These are phyloP conservation scores for Polydrusus pterygomalis DNA, from an alignment of 2,888 invertebrate genomes.

Conservation along the genomic window DNA sequence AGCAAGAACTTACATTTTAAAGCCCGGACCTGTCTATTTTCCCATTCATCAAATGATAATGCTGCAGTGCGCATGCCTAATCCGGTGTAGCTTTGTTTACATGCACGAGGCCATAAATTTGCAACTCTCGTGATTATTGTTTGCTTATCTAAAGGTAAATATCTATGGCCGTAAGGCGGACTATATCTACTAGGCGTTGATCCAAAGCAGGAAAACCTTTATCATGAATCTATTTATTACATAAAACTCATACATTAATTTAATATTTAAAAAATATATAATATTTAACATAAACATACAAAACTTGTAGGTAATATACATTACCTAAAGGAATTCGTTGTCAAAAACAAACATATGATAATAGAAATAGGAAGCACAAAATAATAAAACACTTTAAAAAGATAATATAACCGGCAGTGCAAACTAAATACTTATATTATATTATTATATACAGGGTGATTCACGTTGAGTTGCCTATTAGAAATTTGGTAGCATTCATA, in stretches of 20 bases:
- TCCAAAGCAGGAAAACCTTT: neutral
- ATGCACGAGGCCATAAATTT: too few relatives aligned
- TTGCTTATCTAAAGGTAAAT: too few relatives aligned
- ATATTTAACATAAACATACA: neutral
- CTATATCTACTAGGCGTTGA: neutral
- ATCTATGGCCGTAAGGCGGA: too few relatives aligned
- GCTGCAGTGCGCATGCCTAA: too few relatives aligned
- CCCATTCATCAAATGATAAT: too few relatives aligned
- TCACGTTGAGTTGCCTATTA: too few relatives aligned
- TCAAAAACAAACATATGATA: constrained; percentile 13
- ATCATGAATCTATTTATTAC: constrained; percentile 1
- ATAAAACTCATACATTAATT: neutral
- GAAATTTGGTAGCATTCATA: too few relatives aligned
- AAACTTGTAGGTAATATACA: neutral
- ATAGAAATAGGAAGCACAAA: neutral
- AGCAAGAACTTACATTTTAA: too few relatives aligned
- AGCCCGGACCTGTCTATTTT: too few relatives aligned
- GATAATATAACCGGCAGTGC: neutral
- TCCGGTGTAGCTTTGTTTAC: too few relatives aligned
- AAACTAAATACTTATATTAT: neutral
- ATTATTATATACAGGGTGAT: too few relatives aligned
- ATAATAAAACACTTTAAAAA: neutral
- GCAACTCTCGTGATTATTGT: too few relatives aligned
- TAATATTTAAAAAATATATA: constrained; percentile 17
- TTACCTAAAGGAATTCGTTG: neutral